Conservation (phyloP, 2,113 vertebrate genomes). For the Psophia crepitans region DNA sequence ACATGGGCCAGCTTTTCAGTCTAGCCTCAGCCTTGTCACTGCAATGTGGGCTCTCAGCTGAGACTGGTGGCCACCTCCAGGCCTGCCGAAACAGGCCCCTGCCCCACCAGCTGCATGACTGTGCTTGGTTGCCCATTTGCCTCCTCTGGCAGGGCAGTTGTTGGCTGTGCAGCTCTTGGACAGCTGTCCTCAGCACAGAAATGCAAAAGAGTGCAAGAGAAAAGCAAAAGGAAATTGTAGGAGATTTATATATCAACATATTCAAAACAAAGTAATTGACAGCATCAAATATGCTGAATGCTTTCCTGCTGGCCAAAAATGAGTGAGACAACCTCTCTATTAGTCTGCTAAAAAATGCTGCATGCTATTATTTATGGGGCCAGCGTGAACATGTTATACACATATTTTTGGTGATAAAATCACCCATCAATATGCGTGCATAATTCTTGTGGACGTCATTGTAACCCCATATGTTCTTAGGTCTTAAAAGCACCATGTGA, state of each 20-base stretch:
- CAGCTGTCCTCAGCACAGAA: not conserved
- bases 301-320: not conserved
- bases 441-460: not conserved
- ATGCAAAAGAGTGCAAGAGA: not conserved
- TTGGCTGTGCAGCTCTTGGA: not conserved
- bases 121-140: not conserved
- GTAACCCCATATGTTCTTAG: not conserved
- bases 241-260: not conserved
- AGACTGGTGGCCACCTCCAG: not conserved
- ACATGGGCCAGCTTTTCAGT: fast-evolving
- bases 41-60: not conserved
- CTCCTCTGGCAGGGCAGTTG: fast-evolving
- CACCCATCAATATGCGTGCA: not conserved
- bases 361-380: not conserved
- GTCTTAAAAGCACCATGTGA: not conserved
- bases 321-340: not conserved
- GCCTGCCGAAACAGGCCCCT: not conserved
- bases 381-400: not conserved
- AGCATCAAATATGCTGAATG: not conserved
- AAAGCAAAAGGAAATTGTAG: not conserved
- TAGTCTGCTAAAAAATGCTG: not conserved
- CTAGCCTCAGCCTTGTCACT: not conserved
- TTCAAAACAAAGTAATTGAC: not conserved
- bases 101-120: fast-evolving
- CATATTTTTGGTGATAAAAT: not conserved